These are phyloP conservation scores for Cantharis flavilabris DNA, from an alignment of 2,888 invertebrate genomes.

Conservation along the genomic window DNA sequence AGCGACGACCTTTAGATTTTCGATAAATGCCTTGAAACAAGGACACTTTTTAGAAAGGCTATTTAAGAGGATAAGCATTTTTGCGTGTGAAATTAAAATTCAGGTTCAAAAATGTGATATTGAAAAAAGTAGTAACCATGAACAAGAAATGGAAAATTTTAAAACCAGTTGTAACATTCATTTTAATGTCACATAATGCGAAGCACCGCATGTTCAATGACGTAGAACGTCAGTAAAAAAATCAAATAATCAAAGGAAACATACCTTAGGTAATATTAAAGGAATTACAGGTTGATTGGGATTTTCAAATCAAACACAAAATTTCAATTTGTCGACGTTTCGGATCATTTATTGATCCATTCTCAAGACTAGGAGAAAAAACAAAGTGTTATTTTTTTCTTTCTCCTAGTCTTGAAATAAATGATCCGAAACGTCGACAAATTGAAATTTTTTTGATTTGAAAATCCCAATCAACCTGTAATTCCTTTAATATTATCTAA, in stretches of 20 bases:
- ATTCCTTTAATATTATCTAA: too few species aligned
- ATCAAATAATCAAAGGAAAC: neutral
- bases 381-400: too few species aligned
- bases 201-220: neutral
- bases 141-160: neutral
- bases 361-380: too few species aligned
- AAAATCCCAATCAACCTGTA: too few species aligned
- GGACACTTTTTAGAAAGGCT: neutral
- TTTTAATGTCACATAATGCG: neutral
- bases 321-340: too few species aligned
- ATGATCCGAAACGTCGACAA: too few species aligned
- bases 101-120: neutral
- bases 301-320: too few species aligned
- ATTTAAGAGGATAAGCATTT: neutral
- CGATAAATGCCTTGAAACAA: neutral
- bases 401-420: too few species aligned
- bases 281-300: too few species aligned
- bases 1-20: neutral
- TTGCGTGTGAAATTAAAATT: neutral
- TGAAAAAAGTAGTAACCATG: neutral
- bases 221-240: neutral
- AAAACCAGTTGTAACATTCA: neutral
- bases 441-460: too few species aligned
- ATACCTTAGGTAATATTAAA: constrained; percentile 72
- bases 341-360: too few species aligned